A percentile compares a stretch with the other conserved stretches of the same genome.
Evolutionary conservation across 2,888 invertebrate genomes (phyloP).

Genomic region (Entomobrya multifasciata): DNA sequence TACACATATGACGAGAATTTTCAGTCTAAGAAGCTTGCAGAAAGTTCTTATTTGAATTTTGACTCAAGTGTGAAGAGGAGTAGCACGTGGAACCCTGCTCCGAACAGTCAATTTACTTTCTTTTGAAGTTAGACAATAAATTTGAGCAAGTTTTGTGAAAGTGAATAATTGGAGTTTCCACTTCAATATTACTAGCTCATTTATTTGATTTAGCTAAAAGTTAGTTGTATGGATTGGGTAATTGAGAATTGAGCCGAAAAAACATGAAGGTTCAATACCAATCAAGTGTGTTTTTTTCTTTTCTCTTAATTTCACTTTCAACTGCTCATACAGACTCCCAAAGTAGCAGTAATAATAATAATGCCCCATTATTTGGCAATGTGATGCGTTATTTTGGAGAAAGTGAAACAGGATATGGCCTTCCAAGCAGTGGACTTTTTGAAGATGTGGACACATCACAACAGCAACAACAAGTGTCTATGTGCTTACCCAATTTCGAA

Average conservation of each 20-base stretch:
- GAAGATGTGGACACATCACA: slow-evolving; percentile 34
- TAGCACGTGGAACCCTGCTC: slow-evolving; percentile 24
- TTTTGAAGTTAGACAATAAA: background rate
- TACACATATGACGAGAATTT: slow-evolving; percentile 18
- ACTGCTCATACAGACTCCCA: slow-evolving; percentile 42
- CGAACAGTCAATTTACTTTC: background rate
- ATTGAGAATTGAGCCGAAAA: background rate
- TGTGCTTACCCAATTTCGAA: slow-evolving; percentile 90
- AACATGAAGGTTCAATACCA: slow-evolving; percentile 30
- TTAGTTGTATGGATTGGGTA: slow-evolving; percentile 26
- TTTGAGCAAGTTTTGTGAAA: background rate
- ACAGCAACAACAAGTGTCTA: slow-evolving; percentile 79
- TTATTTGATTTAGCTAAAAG: background rate
- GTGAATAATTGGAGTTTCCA: background rate
- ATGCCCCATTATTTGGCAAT: slow-evolving; percentile 54
- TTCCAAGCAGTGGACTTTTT: slow-evolving; percentile 60
- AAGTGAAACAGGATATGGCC: slow-evolving; percentile 60
- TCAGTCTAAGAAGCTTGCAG: background rate
- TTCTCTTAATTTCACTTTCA: slow-evolving; percentile 36
- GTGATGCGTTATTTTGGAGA: slow-evolving; percentile 67
- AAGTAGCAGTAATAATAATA: slow-evolving; percentile 10
- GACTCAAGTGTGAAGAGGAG: background rate
- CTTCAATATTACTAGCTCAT: background rate
- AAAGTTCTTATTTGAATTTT: background rate
- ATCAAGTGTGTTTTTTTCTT: slow-evolving; percentile 40